phyloP scores from a whole-genome alignment of 2,797 vertebrate genomes.

The Lophius americanus region DNA sequence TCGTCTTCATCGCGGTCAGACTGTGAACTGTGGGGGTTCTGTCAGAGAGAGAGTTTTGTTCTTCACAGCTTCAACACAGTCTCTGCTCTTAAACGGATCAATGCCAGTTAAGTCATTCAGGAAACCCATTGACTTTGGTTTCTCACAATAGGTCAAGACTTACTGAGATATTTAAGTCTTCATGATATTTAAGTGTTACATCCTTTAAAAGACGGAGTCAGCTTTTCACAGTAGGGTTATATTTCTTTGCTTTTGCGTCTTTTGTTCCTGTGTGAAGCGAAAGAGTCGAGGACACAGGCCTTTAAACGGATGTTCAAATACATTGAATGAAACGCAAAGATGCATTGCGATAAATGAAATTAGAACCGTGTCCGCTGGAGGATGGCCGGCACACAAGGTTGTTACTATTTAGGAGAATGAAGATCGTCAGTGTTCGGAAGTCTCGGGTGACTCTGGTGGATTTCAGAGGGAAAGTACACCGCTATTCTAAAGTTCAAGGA shows the following conservation, averaged over 20 bases:
- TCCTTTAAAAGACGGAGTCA: constrained; percentile 8
- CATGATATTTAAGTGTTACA: not conserved
- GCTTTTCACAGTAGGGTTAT: not conserved
- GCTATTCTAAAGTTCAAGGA: not conserved
- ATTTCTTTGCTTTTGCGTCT: not conserved
- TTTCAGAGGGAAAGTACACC: not conserved
- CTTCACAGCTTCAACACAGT: constrained; percentile 7
- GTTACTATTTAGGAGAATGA: constrained; percentile 1
- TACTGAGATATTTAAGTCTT: not conserved
- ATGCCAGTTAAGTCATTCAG: not conserved
- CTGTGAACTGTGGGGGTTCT: not conserved
- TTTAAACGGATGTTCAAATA: constrained; percentile 9
- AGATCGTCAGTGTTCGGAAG: constrained; percentile 12
- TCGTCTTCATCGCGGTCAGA: constrained; percentile 7
- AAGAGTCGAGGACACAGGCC: constrained; percentile 36
- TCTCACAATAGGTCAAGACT: constrained; percentile 14
- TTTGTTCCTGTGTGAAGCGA: constrained; percentile 9
- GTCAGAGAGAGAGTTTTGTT: not conserved
- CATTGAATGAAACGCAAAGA: constrained; percentile 25
- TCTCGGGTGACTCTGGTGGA: constrained; percentile 2
- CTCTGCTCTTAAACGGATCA: not conserved
- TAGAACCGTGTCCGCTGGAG: not conserved
- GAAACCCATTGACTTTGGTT: not conserved
- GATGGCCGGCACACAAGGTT: not conserved
- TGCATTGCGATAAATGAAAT: constrained; percentile 24